Base-by-base conservation (phyloP, 1,140 invertebrate genomes). In the Diuraphis noxia region DNA sequence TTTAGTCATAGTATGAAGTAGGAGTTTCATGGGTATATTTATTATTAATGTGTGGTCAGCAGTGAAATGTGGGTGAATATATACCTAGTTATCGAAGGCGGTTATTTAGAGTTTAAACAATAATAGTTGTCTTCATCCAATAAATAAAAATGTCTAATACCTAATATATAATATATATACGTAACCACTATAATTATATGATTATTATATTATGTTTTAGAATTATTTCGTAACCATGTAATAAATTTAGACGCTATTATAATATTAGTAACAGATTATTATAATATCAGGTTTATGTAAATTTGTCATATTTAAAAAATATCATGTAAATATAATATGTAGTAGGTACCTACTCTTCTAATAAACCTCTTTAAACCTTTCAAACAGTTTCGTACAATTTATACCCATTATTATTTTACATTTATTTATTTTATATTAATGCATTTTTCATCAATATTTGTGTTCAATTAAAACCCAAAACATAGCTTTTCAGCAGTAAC, bases 261-360 rank as follows among this genome's bases (percentile, higher is more conserved):
- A 81, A 19, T 77, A 77, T 40, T 81, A 81, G 36, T 25, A 40
- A 81, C 36, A 81, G 79, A 81, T 81, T 81, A 81, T 81, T 40
- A 81, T 63, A 63, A 63, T 79, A 79, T 36, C n/a, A 23, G 79
- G 23, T 81, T 81, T 81, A 81, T 81, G 38, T 81, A 38, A 81
- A 81, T 81, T 81, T 81, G 9, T 38, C 36, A 81, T 81, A 81
- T 21, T 36, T 38, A 25, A 81, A 81, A 38, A 40, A 81, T 81
- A 81, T 40, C 36, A 38, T 81, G 40, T 40, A 38, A 79, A 38
- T 81, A 81, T 40, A 38, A 79, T 79, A 79, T 36, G 8, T 79
- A 36, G 23, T 79, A 79, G 34, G 56, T 79, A 79, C 72, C 17
- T 79, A 7, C 34, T 72, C 2, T 72, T 10, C 6, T 10, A 8